A percentile compares a stretch with the other conserved stretches of the same genome.
Conservation (phyloP, 2,888 invertebrate species). For the Ornithoptera alexandrae region DNA sequence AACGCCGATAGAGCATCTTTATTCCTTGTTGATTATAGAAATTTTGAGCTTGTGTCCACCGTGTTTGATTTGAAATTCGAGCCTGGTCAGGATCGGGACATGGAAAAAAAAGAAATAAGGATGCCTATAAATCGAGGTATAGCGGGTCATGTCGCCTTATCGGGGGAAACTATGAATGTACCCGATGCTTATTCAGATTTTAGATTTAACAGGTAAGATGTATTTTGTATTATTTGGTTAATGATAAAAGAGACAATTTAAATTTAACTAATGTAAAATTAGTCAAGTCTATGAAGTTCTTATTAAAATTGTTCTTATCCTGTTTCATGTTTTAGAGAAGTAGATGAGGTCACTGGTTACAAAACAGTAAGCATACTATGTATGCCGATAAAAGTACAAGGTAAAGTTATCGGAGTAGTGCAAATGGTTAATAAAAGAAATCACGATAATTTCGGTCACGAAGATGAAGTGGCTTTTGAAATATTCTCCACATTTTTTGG, state of each 20-base stretch:
- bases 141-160: constrained; percentile 90
- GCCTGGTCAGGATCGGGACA: constrained; percentile 45
- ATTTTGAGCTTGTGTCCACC: constrained; percentile 88
- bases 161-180: constrained; percentile 89
- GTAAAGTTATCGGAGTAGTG: constrained; percentile 89
- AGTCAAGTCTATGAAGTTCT: not conserved
- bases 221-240: not conserved
- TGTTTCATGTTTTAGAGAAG: constrained; percentile 61
- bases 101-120: constrained; percentile 78
- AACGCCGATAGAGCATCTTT: constrained; percentile 91
- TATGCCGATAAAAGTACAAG: constrained; percentile 92
- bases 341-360: constrained; percentile 84
- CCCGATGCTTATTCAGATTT: constrained; percentile 89
- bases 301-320: not conserved
- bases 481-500: constrained; percentile 93
- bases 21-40: constrained; percentile 87
- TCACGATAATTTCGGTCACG: constrained; percentile 77
- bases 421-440: constrained; percentile 89
- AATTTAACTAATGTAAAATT: not conserved
- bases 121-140: constrained; percentile 89
- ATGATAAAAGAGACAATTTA: not conserved
- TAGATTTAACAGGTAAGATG: constrained; percentile 80
- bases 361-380: constrained; percentile 88
- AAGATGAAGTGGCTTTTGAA: constrained; percentile 90
- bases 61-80: constrained; percentile 85